Evolutionary conservation across 2,113 vertebrate genomes (phyloP), one percentile per base, ranked within the genome.

Genomic region (Sterrhoptilus dennistouni): DNA sequence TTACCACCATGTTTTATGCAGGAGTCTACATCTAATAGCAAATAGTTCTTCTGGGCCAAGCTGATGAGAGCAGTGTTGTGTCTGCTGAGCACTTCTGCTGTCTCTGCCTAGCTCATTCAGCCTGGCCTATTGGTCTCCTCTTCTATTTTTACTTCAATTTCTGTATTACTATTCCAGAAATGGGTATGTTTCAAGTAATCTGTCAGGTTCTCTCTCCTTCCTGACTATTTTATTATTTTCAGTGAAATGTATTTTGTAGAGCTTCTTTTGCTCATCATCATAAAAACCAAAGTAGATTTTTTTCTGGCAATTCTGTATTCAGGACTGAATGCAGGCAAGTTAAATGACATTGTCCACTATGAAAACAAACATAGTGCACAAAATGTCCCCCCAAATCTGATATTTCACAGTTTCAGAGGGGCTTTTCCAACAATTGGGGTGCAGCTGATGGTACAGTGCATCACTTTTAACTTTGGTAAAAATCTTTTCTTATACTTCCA

Each of bases 1-100:
- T 92, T 82, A 65, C 49, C 61, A 82, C 80, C 49, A 76, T 49
- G 83, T 93, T 96, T 95, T 91, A 91, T 93, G 86, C 86, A 95
- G 61, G 45, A 79, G 31, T 72, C 85, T 90, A 38, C 36, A 77
- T 68, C 47, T 80, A 78, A 85, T 23, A 93, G 85, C 72, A 92
- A 95, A 85, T 54, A 35, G 25, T 87, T 36, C 53, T 90, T 38
- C 78, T 1, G 2, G 72, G 50, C 64, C 71, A 90, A 59, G 82
- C 11, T 77, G 83, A 68, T 53, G 42, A 59, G 50, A 88, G 60
- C 22, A 19, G 25, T 28, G 42, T 40, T 0, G 0, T 70, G 47
- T 63, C 78, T 92, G 87, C 78, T 72, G 89, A 79, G 61, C 42
- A 44, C 38, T 93, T 82, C 70, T 72, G 15, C 63, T 35, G 14